Conservation (phyloP, 2,113 vertebrate species). For the Triplophysa dalaica region DNA sequence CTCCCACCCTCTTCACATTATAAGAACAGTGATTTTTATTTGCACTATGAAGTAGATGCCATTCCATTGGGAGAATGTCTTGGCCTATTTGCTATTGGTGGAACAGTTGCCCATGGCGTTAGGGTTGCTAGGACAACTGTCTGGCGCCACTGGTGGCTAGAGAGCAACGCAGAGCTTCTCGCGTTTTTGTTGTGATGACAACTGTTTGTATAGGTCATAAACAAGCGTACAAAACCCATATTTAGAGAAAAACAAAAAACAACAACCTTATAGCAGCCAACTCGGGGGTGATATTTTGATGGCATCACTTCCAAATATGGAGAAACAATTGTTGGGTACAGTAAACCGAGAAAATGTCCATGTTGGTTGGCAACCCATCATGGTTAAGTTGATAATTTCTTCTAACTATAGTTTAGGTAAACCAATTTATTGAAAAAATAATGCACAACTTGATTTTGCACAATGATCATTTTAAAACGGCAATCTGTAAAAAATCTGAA, state of each 20-base stretch:
- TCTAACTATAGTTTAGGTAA: no score
- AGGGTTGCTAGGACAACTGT: slow-evolving; percentile 67
- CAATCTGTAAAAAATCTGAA: no score
- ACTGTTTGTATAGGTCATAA: slow-evolving; percentile 51
- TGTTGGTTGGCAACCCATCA: no score
- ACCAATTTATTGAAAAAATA: no score
- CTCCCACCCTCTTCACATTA: slow-evolving; percentile 45
- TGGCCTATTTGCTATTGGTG: slow-evolving; percentile 42
- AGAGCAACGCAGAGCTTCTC: slow-evolving; percentile 39
- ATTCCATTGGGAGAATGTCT: slow-evolving; percentile 52
- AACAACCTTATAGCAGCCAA: slow-evolving; percentile 4
- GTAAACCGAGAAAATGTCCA: no score
- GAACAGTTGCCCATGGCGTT: slow-evolving; percentile 50
- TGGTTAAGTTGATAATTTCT: no score
- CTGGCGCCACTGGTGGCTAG: slow-evolving; percentile 48
- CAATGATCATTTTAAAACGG: neutral
- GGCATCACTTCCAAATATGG: neutral
- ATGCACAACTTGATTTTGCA: neutral
- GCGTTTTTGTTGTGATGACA: slow-evolving; percentile 66
- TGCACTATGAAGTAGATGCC: slow-evolving; percentile 53
- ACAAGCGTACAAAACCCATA: slow-evolving; percentile 57
- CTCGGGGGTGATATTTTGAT: slow-evolving; percentile 22
- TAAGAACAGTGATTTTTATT: slow-evolving; percentile 56
- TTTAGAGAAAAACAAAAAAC: slow-evolving; percentile 47
- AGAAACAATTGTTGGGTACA: no score